Percentiles rank a stretch among this genome's conserved stretches.
Conservation (phyloP, 37 sponge, comb jelly and placozoan genomes). For the Axinella damicornis region DNA sequence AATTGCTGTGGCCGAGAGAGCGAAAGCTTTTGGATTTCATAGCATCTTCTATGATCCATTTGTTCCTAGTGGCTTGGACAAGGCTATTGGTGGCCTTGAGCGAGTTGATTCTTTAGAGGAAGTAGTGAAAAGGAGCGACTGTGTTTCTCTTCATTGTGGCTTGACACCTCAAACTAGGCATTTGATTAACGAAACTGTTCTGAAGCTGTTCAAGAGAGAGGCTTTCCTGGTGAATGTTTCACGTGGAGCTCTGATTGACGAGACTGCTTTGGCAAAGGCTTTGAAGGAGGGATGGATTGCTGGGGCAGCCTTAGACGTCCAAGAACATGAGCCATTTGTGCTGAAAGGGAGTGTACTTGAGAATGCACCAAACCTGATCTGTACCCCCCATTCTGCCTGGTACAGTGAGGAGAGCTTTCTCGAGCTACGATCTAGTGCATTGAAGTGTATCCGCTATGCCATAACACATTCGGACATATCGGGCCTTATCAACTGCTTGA, state of each 20-base stretch:
- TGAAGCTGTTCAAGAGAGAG: slow-evolving; percentile 72
- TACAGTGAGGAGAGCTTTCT: slow-evolving; percentile 71
- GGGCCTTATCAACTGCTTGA: slow-evolving; percentile 52
- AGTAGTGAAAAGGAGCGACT: slow-evolving; percentile 62
- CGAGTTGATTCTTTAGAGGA: slow-evolving; percentile 46
- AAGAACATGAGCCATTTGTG: slow-evolving; percentile 71
- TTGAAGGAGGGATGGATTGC: slow-evolving; percentile 72
- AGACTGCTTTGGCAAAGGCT: slow-evolving; percentile 78
- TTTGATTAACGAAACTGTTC: slow-evolving; percentile 55
- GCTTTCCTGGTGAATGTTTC: slow-evolving; percentile 84
- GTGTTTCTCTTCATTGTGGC: slow-evolving; percentile 81
- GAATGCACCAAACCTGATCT: slow-evolving; percentile 59
- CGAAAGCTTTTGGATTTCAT: slow-evolving; percentile 81
- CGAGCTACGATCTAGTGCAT: slow-evolving; percentile 46
- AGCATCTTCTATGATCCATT: slow-evolving; percentile 79
- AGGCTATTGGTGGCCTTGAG: slow-evolving; percentile 66
- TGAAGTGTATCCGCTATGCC: slow-evolving; percentile 47
- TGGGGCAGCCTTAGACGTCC: slow-evolving; percentile 88
- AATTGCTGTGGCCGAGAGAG: slow-evolving; percentile 69
- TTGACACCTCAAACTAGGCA: slow-evolving; percentile 69
- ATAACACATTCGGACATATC: slow-evolving; percentile 33
- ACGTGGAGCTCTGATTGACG: slow-evolving; percentile 85
- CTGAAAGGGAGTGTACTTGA: slow-evolving; percentile 56
- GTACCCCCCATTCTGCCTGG: slow-evolving; percentile 86
- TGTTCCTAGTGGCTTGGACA: slow-evolving; percentile 54